Base-by-base conservation (phyloP, 2,888 invertebrate genomes). In the Drosophila pseudotalamancana region DNA sequence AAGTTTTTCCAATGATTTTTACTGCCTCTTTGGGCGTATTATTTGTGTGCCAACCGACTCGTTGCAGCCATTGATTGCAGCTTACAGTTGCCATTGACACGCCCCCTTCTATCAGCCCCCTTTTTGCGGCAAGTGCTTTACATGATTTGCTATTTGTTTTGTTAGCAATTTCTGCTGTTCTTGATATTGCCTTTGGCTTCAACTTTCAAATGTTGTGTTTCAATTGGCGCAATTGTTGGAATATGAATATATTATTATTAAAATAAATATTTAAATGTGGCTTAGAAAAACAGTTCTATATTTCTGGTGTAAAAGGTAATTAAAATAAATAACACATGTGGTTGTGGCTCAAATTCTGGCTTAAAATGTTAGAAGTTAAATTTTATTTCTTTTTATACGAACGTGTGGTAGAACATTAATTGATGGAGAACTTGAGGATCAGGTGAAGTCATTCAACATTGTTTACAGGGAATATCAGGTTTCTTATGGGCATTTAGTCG, bases 111-210 rank as follows among this genome's bases (percentile, higher is more conserved):
- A 5, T 6, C 18, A n/a, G 19, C 11, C 19, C 37, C 21, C 40
- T 14, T 4, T 14, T 42, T 4, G 5, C 12, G 5, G 14, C 46
- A 66, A 55, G 29, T 50, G 51, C 63, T 32, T 67, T 40, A 48
- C 67, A 67, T 72, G 62, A 72, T 72, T 72, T 57, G 67, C 32
- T 46, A 32, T 31, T 23, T 40, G 60, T 60, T 53, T 42, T 66
- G 57, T 51, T 57, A 45, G 18, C 25, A 31, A 29, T 8, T 50
- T 25, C 18, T 6, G 32, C 50, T 37, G 11, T 27, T 16, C 43
- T 14, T 49, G 55, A 63, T 49, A 42, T 6, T n/a, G 60, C 39
- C 11, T 40, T 32, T 12, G 32, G 34, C 23, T 6, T 21, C 4
- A 42, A 16, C 14, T 16, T 27, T 27, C 16, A 1, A 14, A 27